Evolutionary conservation across 2,888 invertebrate genomes (phyloP), one percentile per base, ranked within the genome.

Genomic region (Drosophila dives): DNA sequence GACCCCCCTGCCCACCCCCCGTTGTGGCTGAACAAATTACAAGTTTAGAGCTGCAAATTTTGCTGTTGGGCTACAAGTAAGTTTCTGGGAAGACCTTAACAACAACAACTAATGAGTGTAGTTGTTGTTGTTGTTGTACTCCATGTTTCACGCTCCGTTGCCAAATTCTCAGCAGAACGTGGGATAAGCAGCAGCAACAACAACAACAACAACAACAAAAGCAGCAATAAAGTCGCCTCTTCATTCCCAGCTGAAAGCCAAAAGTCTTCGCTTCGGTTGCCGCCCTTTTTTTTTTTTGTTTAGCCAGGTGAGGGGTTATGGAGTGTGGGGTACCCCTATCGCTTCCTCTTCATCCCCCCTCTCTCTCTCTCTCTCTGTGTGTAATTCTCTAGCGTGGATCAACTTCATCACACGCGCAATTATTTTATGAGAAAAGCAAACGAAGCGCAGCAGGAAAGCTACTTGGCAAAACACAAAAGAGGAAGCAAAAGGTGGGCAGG

Each of bases 101-200:
- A 72, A 59, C 74, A 72, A 45, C 55, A 58, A 50, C 36, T 40
- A 26, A 26, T 62, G 48, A 15, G 48, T 50, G 26, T 20, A 29
- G 50, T 26, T 65, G 29, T 40, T 51, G 20, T 48, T 62, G 64
- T 70, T 77, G 64, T 75, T 70, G 66, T 69, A 64, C 67, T 82
- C 70, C 80, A 81, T 87, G 78, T 87, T 89, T 89, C 86, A 89
- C 88, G 89, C 90, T 89, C 87, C 75, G 86, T 83, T 90, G 84
- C 84, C 86, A 86, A 90, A 87, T 89, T 89, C 90, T 86, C 89
- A 87, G 85, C 72, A 50, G 64, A 76, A 77, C 83, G 73, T 81
- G 75, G 77, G 75, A 80, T 75, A 75, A 70, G 51, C 45, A 55
- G 29, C 40, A 42, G 26, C 34, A 62, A 56, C 32, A 42, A 40